Evolutionary conservation across 2,797 vertebrate genomes (phyloP).

Genomic region (Phalanger gymnotis): DNA sequence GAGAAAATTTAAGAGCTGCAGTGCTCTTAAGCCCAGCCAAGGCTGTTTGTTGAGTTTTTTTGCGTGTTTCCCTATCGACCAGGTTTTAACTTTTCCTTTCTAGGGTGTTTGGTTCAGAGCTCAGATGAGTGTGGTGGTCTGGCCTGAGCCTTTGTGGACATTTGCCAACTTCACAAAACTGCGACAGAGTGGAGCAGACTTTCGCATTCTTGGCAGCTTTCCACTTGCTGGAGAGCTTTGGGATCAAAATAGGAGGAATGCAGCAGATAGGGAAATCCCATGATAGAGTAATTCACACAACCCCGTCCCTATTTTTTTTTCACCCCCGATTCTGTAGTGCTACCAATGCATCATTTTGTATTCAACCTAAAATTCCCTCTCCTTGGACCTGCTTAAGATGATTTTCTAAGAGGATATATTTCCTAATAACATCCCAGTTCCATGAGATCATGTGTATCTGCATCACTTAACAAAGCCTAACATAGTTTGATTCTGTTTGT

Average conservation of each 20-base stretch:
- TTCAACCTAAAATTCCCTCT: conserved; percentile 42
- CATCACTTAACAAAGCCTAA: conserved; percentile 58
- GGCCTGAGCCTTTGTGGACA: conserved; percentile 62
- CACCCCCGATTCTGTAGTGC: conserved; percentile 1
- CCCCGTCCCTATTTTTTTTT: conserved; percentile 8
- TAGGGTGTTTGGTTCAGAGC: conserved; percentile 44
- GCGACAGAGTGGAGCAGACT: conserved; percentile 61
- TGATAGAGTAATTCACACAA: conserved; percentile 24
- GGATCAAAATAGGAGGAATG: conserved; percentile 55
- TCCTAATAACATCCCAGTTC: conserved; percentile 45
- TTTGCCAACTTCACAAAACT: conserved; percentile 70
- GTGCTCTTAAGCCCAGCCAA: not conserved
- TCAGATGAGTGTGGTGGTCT: conserved; percentile 68
- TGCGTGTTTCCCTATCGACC: conserved; percentile 5
- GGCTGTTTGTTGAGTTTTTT: conserved; percentile 34
- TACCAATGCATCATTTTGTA: conserved; percentile 13
- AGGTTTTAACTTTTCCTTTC: not conserved
- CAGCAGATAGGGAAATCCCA: conserved; percentile 5
- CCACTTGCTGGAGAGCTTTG: conserved; percentile 52
- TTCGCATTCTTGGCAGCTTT: conserved; percentile 71
- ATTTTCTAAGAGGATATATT: conserved; percentile 16
- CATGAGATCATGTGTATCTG: conserved; percentile 52
- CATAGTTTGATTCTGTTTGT: not conserved
- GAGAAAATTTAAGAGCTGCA: conserved; percentile 50
- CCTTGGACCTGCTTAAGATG: conserved; percentile 6